phyloP scores from a whole-genome alignment of 2,113 vertebrate genomes.

The Siniperca knerii region DNA sequence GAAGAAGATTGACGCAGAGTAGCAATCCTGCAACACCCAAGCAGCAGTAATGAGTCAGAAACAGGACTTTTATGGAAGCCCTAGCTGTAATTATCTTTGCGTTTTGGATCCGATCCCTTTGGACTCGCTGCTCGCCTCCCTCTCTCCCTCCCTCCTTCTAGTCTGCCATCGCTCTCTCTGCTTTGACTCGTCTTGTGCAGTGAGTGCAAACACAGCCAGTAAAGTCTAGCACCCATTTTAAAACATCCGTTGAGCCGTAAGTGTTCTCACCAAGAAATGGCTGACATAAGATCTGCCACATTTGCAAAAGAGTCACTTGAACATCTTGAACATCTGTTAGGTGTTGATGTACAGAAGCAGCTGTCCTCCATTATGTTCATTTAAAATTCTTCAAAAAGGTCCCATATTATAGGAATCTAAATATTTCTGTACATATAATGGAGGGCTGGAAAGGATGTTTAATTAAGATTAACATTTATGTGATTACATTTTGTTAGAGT shows the following conservation, averaged over 20 bases:
- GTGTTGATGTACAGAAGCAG: not conserved
- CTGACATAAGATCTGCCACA: not conserved
- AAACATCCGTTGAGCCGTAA: not conserved
- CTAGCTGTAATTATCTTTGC: constrained; percentile 45
- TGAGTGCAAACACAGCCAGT: constrained; percentile 6
- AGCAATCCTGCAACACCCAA: constrained; percentile 3
- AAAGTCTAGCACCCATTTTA: not conserved
- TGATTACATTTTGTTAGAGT: not conserved
- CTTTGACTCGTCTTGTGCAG: constrained; percentile 4
- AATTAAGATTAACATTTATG: not conserved
- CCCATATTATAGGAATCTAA: no score
- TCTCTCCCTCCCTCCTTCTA: not conserved
- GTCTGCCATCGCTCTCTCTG: not conserved
- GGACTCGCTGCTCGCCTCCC: not conserved
- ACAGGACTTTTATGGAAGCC: constrained; percentile 42
- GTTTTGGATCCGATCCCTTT: constrained; percentile 34
- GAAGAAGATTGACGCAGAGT: not conserved
- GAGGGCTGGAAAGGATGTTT: not conserved
- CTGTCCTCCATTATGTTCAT: not conserved
- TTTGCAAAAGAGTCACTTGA: not conserved
- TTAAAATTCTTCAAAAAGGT: not conserved
- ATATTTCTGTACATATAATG: not conserved
- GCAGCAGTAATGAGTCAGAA: constrained; percentile 35
- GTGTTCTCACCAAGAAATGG: not conserved
- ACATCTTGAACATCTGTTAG: not conserved